Evolutionary conservation across 2,888 invertebrate species (phyloP).

Genomic region (Melinaea marsaeus): DNA sequence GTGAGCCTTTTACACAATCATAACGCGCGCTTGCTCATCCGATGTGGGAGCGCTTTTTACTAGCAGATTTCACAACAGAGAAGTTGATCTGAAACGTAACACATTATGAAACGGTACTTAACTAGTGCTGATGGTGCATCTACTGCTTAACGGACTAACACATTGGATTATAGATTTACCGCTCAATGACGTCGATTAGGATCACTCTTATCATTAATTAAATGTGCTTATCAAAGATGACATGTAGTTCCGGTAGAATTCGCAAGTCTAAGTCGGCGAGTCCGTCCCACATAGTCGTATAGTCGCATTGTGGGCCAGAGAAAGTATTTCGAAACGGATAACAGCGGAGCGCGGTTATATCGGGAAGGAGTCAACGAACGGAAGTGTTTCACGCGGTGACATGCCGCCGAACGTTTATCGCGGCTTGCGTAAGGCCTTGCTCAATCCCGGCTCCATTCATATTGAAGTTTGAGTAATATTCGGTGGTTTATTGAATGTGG

Average conservation of each 20-base stretch:
- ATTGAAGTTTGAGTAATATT: conserved; percentile 23
- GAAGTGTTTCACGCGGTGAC: conserved; percentile 75
- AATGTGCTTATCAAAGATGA: too few relatives aligned
- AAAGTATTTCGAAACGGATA: conserved; percentile 64
- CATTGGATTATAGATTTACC: conserved; percentile 41
- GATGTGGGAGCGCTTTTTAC: conserved; percentile 72
- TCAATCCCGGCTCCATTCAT: conserved; percentile 45
- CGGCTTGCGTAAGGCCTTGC: conserved; percentile 71
- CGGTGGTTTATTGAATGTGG: conserved; percentile 21
- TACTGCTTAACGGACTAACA: conserved; percentile 54
- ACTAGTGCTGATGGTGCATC: conserved; percentile 39
- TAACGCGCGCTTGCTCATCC: conserved; percentile 63
- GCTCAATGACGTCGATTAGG: not conserved
- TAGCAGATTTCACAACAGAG: conserved; percentile 66
- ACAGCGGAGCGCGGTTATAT: conserved; percentile 62
- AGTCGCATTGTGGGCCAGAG: conserved; percentile 51
- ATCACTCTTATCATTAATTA: too few relatives aligned
- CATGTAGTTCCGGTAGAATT: too few relatives aligned
- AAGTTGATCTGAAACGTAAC: conserved; percentile 69
- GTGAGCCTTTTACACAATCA: conserved; percentile 48
- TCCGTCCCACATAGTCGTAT: conserved; percentile 34
- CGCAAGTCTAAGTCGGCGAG: not conserved
- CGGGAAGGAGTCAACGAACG: conserved; percentile 77
- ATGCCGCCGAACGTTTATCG: conserved; percentile 68
- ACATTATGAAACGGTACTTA: conserved; percentile 72